A percentile compares a stretch with the other conserved stretches of the same genome.
phyloP scores from a whole-genome alignment of 2,113 vertebrate genomes.

The Origma solitaria region DNA sequence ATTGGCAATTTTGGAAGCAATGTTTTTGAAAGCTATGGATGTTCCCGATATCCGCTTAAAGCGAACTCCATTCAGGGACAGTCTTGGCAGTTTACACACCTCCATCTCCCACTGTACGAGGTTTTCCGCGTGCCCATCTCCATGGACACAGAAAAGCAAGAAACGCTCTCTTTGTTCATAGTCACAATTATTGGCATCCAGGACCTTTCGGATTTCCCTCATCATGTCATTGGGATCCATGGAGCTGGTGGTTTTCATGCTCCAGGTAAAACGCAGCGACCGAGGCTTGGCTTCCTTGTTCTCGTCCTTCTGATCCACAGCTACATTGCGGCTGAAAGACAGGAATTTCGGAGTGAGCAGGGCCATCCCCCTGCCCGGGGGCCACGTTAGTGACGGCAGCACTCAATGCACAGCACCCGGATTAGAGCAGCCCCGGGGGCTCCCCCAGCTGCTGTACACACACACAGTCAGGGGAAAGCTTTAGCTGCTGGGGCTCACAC shows the following conservation, averaged over 20 bases:
- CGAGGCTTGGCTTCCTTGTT: constrained; percentile 93
- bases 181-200: constrained; percentile 97
- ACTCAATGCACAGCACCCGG: background rate
- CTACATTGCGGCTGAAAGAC: constrained; percentile 91
- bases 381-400: background rate
- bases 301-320: constrained; percentile 95
- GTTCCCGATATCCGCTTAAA: constrained; percentile 98
- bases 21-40: constrained; percentile 99
- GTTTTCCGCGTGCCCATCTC: constrained; percentile 88
- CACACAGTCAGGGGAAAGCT: background rate
- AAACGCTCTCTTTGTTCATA: constrained; percentile 96
- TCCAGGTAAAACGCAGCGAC: constrained; percentile 98
- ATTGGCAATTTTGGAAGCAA: constrained; percentile 99
- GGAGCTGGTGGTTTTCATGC: constrained; percentile 99
- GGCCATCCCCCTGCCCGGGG: background rate
- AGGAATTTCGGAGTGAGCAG: background rate
- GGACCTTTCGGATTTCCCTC: constrained; percentile 95
- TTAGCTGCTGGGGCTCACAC: background rate
- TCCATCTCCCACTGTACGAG: constrained; percentile 99
- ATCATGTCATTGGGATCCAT: constrained; percentile 97
- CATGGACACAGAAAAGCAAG: constrained; percentile 95
- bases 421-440: background rate
- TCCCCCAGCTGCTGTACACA: background rate
- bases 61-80: constrained; percentile 96
- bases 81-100: constrained; percentile 97